A percentile compares a stretch with the other conserved stretches of the same genome.
Conservation (phyloP, 2,888 invertebrate genomes). For the Mythimna vitellina region DNA sequence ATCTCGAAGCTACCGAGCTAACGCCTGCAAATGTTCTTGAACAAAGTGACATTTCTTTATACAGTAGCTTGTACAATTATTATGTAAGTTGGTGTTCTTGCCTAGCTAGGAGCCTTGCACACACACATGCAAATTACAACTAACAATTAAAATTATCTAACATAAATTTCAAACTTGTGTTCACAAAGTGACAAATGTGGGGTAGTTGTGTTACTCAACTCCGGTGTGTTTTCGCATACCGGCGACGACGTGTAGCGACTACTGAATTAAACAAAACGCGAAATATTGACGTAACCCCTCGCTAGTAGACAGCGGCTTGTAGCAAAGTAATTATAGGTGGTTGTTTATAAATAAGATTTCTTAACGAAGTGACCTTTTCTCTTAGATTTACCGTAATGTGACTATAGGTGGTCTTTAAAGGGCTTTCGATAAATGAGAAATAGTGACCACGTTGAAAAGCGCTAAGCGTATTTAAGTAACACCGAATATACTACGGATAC, state of each 20-base stretch:
- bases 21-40: conserved; percentile 26
- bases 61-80: conserved; percentile 20
- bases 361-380: neutral
- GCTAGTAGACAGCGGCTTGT: neutral
- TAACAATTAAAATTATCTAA: conserved; percentile 1
- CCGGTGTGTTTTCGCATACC: neutral
- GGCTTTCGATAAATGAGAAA: too few relatives aligned
- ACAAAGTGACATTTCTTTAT: conserved; percentile 24
- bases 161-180: conserved; percentile 6
- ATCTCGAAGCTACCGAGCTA: conserved; percentile 19
- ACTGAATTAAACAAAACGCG: conserved; percentile 12
- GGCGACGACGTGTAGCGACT: neutral
- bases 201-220: conserved; percentile 15
- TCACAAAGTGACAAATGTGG: conserved; percentile 8
- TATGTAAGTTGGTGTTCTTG: neutral
- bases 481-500: too few relatives aligned
- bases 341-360: neutral
- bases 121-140: neutral
- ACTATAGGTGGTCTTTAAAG: too few relatives aligned
- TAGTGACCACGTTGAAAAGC: too few relatives aligned
- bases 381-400: neutral
- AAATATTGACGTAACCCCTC: conserved; percentile 3
- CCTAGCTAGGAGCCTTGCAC: neutral
- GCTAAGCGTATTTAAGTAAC: too few relatives aligned
- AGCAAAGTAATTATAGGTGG: neutral